Percentiles rank a stretch among this genome's conserved stretches.
These are phyloP conservation scores for Orycteropus afer DNA, from an alignment of 2,113 vertebrate species.

Conservation along the genomic window DNA sequence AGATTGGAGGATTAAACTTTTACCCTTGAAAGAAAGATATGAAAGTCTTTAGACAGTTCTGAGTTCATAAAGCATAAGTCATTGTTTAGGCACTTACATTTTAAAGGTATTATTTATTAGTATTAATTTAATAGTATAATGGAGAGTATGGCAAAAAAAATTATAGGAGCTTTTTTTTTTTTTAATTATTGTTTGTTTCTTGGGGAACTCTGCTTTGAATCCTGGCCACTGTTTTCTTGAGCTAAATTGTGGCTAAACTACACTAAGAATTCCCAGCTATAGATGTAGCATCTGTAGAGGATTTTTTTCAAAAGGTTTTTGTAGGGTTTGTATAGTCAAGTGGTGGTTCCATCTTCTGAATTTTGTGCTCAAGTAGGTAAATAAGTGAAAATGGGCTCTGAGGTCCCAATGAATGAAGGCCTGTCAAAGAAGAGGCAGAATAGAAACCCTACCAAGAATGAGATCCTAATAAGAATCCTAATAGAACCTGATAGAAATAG, in stretches of 20 bases:
- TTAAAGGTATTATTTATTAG: constrained; percentile 24
- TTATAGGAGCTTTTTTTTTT: constrained; percentile 48
- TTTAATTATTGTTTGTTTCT: constrained; percentile 32
- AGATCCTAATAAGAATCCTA: neutral
- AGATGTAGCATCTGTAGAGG: neutral
- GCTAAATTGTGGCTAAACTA: neutral
- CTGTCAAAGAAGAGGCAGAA: neutral
- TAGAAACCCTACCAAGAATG: neutral
- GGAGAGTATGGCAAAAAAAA: neutral
- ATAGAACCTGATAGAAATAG: neutral
- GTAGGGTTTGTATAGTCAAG: neutral
- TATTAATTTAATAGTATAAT: constrained; percentile 38
- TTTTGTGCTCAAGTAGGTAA: neutral
- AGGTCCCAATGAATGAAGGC: neutral
- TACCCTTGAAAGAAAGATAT: neutral
- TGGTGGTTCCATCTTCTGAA: neutral
- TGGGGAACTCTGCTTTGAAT: neutral
- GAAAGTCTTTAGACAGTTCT: constrained; percentile 6
- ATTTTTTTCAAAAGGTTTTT: neutral
- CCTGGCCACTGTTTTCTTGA: neutral
- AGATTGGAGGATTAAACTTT: constrained; percentile 48
- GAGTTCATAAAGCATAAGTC: neutral
- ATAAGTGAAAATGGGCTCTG: neutral
- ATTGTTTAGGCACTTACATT: neutral
- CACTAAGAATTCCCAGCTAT: neutral